Conservation (phyloP, 2,888 invertebrate genomes). For the Nycteola revayana region DNA sequence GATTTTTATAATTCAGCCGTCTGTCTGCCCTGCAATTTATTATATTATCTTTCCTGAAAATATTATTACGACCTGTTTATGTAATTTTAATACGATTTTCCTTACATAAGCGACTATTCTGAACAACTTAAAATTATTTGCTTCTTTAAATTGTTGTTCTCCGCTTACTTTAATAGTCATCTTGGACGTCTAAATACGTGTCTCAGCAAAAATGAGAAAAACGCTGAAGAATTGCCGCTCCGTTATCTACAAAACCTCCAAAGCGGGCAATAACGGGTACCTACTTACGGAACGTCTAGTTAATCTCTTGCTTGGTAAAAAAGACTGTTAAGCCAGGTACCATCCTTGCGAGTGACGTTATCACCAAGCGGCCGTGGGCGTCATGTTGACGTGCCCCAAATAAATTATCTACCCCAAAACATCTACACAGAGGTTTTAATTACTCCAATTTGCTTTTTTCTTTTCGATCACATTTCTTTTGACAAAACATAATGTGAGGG, state of each 20-base stretch:
- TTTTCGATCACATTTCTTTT: slow-evolving; percentile 21
- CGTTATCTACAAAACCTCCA: slow-evolving; percentile 30
- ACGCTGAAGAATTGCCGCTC: slow-evolving; percentile 23
- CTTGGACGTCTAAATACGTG: too few species aligned
- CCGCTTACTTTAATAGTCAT: too few species aligned
- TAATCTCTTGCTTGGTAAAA: slow-evolving; percentile 51
- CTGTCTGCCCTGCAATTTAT: too few species aligned
- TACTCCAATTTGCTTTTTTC: slow-evolving; percentile 46
- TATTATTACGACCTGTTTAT: too few species aligned
- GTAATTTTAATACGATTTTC: too few species aligned
- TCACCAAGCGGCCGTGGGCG: slow-evolving; percentile 50
- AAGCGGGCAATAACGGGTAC: slow-evolving; percentile 24
- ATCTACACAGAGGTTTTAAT: slow-evolving; percentile 62
- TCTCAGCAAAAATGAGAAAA: slow-evolving; percentile 22
- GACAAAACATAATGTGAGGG: slow-evolving; percentile 13
- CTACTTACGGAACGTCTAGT: slow-evolving; percentile 43
- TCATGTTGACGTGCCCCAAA: slow-evolving; percentile 38
- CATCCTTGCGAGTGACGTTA: slow-evolving; percentile 69
- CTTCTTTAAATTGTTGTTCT: too few species aligned
- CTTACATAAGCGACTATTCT: too few species aligned
- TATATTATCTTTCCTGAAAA: too few species aligned
- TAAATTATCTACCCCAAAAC: slow-evolving; percentile 54
- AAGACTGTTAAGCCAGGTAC: slow-evolving; percentile 46
- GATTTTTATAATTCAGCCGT: too few species aligned
- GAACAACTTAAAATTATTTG: too few species aligned